Base-by-base conservation (phyloP, 2,797 vertebrate genomes). In the Mionectes olivaceus region DNA sequence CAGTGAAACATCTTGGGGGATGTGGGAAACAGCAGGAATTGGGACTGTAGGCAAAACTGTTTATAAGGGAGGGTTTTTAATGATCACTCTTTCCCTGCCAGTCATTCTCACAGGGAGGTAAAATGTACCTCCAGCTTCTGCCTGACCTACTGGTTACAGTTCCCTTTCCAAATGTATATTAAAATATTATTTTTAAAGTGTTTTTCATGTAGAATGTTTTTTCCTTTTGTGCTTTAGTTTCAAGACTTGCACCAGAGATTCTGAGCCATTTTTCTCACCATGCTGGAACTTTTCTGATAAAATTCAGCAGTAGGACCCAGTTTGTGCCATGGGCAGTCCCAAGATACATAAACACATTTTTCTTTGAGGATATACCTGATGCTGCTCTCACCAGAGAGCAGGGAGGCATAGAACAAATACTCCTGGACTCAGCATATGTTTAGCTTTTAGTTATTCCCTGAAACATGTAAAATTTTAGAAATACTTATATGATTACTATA, bases 1-100 rank as follows among this genome's bases (percentile, higher is more conserved):
- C 94, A 79, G 47, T 83, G 89, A 83, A 94, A 81, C 73, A 22
- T 70, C 81, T 57, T 50, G 53, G 82, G 88, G 89, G 90, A 95
- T 87, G 91, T 50, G 87, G 76, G 93, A 71, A 89, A 67, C 61
- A 16, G 49, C 75, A 93, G 79, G 86, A 96, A 71, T 33, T 55
- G 65, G 86, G 84, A 39, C 84, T 90, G 69, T 75, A 85, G 89
- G 94, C 89, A 92, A 75, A 89, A 17, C 61, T 86, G 69, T 93
- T 95, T 73, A 14, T 52, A 49, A 49, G 80, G n/a, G 53, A 78
- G 21, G 27, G 24, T 1, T 32, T 89, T 89, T 65, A 56, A n/a
- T 79, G 68, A 43, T 83, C 17, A 32, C 78, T 74, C 60, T 94
- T 25, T 86, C 28, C 71, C 69, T 83, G 77, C 24, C 44, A 81